phyloP scores from a whole-genome alignment of 2,113 vertebrate species.

The Phalacrocorax brasilianus region DNA sequence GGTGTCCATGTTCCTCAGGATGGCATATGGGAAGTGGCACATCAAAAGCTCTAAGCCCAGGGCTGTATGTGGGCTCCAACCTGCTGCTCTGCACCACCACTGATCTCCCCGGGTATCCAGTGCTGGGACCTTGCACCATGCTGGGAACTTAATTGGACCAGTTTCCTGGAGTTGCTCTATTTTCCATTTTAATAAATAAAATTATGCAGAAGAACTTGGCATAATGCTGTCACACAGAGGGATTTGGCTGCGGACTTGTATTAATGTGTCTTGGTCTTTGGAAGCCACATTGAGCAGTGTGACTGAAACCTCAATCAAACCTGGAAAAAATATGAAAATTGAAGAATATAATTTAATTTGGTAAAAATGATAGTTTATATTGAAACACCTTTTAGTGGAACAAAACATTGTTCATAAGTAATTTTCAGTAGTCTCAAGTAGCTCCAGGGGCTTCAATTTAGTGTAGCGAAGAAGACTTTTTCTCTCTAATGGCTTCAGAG shows the following conservation, averaged over 20 bases:
- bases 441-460: neutral
- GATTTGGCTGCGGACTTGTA: neutral
- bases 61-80: neutral
- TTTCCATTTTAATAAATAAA: neutral
- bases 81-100: neutral
- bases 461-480: neutral
- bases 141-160: neutral
- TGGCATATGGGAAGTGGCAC: neutral
- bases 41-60: neutral
- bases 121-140: neutral
- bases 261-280: neutral
- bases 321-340: neutral
- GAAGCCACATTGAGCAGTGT: neutral
- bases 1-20: neutral
- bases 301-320: neutral
- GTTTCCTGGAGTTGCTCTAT: neutral
- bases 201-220: neutral
- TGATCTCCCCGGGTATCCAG: neutral
- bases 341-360: neutral
- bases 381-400: neutral
- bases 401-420: neutral
- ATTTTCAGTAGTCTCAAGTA: neutral
- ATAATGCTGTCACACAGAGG: neutral
- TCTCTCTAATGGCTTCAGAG: neutral
- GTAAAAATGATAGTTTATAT: neutral